These are phyloP conservation scores for Chelonus formosanus DNA, from an alignment of 2,888 invertebrate genomes.

Conservation along the genomic window DNA sequence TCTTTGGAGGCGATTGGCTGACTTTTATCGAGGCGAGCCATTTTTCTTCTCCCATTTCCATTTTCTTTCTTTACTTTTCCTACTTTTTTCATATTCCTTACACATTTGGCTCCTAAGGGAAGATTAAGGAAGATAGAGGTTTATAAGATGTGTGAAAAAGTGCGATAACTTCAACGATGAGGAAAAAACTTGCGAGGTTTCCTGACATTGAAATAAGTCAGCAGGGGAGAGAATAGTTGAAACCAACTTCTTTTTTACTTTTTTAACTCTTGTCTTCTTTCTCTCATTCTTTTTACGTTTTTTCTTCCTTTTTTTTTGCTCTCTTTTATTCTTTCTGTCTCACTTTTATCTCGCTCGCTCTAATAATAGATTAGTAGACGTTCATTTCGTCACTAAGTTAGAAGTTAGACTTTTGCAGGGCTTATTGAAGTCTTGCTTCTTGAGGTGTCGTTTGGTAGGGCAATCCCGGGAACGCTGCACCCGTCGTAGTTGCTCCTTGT, in stretches of 20 bases:
- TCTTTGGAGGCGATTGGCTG: conserved; percentile 48
- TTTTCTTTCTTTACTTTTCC: conserved; percentile 10
- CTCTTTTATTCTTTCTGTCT: conserved; percentile 11
- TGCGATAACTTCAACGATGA: neutral
- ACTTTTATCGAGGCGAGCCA: conserved; percentile 39
- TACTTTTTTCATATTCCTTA: conserved; percentile 10
- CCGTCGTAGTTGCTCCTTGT: conserved; percentile 66
- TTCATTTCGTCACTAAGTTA: conserved; percentile 11
- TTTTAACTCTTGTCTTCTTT: no score
- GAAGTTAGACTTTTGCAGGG: conserved; percentile 20
- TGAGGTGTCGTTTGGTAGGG: conserved; percentile 75
- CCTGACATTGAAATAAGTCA: no score
- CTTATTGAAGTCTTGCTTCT: conserved; percentile 80
- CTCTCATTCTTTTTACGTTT: neutral
- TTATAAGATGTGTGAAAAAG: conserved; percentile 10
- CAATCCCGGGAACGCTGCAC: conserved; percentile 72
- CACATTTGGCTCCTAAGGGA: conserved; percentile 41
- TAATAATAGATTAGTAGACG: conserved; percentile 33
- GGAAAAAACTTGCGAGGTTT: no score
- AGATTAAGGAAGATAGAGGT: conserved; percentile 44
- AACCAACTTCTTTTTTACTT: no score
- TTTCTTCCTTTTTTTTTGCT: conserved; percentile 19
- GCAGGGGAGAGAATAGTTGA: no score
- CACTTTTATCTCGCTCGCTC: conserved; percentile 9
- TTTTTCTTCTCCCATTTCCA: conserved; percentile 38